Evolutionary conservation across 2,113 vertebrate genomes (phyloP).

Genomic region (Lagopus leucura): DNA sequence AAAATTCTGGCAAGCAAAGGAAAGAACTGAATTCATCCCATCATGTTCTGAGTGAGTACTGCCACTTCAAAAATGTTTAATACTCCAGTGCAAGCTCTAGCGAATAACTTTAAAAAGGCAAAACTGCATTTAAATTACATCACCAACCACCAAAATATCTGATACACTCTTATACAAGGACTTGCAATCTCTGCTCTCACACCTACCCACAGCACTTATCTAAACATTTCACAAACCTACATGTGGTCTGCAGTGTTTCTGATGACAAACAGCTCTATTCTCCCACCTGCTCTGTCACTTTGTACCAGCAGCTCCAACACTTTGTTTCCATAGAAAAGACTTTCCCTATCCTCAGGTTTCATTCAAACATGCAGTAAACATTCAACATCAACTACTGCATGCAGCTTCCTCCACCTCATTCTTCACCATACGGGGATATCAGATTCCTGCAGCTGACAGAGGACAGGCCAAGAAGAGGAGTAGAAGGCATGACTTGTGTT

Average conservation of each 20-base stretch:
- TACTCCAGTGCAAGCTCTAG: not conserved
- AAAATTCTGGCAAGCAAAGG: not conserved
- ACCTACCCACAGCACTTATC: not conserved
- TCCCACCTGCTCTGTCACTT: not conserved
- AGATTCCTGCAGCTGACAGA: not conserved
- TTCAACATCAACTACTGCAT: not conserved
- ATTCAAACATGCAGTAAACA: not conserved
- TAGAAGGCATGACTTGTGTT: accelerated
- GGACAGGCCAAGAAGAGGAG: not conserved
- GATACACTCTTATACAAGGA: slow-evolving; percentile 15
- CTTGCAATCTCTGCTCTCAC: not conserved
- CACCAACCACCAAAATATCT: slow-evolving; percentile 10
- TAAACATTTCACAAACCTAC: not conserved
- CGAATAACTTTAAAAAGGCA: not conserved
- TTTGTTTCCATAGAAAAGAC: not conserved
- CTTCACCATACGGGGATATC: accelerated
- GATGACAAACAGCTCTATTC: not conserved
- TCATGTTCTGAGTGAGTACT: not conserved
- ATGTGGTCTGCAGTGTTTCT: not conserved
- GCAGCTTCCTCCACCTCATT: not conserved
- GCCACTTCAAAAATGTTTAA: not conserved
- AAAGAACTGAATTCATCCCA: not conserved
- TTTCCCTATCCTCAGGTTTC: not conserved
- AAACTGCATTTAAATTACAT: not conserved
- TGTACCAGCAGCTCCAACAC: not conserved